Conservation (phyloP, 2,888 invertebrate species). For the Brachyopa scutellaris region DNA sequence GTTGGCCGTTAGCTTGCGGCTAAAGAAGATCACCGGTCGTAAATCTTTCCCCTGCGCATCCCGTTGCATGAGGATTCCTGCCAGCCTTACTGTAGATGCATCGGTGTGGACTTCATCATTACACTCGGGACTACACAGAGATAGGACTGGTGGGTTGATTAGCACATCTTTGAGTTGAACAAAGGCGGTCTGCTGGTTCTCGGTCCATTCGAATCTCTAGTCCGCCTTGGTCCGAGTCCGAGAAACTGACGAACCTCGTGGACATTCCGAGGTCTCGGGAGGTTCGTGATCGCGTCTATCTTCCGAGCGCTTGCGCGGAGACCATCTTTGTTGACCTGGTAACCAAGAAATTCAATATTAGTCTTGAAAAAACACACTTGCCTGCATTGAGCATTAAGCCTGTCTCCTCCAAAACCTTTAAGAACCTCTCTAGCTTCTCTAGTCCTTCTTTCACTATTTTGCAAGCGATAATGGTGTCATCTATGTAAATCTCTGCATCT, state of each 20-base stretch:
- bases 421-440: no score
- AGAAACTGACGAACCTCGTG: constrained; percentile 4
- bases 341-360: constrained; percentile 3
- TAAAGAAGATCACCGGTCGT: background rate
- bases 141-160: background rate
- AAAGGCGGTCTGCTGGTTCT: background rate
- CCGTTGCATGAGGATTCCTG: constrained; percentile 23
- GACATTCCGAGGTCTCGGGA: background rate
- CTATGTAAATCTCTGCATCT: no score
- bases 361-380: background rate
- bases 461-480: no score
- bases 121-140: background rate
- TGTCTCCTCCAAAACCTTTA: no score
- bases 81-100: background rate
- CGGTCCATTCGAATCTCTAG: background rate
- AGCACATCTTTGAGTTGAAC: background rate
- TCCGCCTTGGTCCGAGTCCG: background rate
- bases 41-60: background rate
- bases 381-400: no score
- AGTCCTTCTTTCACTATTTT: no score
- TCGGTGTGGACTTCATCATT: constrained; percentile 12
- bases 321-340: background rate
- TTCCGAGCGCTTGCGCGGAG: background rate
- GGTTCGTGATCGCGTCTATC: constrained; percentile 1
- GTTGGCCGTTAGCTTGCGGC: no score